Percentiles rank a stretch among this genome's conserved stretches.
Evolutionary conservation across 1,140 invertebrate species (phyloP).

Genomic region (Pogonognathellus flavescens): DNA sequence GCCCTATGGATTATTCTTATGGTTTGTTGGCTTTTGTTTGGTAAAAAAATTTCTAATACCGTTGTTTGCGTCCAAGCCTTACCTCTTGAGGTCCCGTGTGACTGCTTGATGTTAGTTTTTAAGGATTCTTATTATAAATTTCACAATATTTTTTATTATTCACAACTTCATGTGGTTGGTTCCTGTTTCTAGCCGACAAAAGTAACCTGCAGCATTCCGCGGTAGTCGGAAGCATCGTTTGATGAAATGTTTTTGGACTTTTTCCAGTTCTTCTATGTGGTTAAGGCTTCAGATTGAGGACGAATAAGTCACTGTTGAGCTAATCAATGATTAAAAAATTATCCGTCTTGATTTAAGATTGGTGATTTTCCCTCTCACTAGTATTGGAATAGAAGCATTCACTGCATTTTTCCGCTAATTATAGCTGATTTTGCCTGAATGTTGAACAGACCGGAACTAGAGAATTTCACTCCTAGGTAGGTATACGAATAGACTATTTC

Average conservation of each 20-base stretch:
- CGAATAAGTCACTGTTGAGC: background rate
- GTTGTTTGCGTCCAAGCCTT: no score
- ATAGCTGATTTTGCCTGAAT: background rate
- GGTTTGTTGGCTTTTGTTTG: no score
- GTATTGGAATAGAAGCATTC: background rate
- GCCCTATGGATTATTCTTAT: no score
- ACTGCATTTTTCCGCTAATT: background rate
- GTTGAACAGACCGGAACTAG: background rate
- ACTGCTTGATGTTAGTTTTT: no score
- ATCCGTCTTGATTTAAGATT: background rate
- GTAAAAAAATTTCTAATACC: no score
- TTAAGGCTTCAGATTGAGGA: background rate
- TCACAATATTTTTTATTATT: background rate
- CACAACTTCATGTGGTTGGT: background rate
- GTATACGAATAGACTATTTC: constrained; percentile 30
- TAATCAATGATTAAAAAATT: background rate
- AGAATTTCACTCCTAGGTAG: constrained; percentile 42
- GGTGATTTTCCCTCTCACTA: background rate
- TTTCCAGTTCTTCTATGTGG: background rate
- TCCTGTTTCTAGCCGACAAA: background rate
- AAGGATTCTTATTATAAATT: no score
- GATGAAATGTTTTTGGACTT: background rate
- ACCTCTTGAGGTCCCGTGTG: no score
- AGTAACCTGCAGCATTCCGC: background rate
- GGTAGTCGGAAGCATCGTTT: background rate